Base-by-base conservation (phyloP, 2,797 vertebrate genomes). In the Lepilemur septentrionalis region DNA sequence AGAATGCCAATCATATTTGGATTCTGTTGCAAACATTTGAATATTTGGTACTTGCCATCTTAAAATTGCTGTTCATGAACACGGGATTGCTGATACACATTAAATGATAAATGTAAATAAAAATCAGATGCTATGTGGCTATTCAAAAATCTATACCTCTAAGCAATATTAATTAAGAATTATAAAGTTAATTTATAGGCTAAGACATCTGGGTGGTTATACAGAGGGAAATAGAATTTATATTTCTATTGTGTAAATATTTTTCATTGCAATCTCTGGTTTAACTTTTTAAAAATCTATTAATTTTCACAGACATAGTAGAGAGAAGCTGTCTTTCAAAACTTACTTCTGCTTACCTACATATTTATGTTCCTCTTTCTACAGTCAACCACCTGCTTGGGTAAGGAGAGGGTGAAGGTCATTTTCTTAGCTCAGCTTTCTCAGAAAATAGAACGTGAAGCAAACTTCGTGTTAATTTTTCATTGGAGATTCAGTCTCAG, bases 21-120 rank as follows among this genome's bases (percentile, higher is more conserved):
- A 61, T 89, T 92, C 65, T 72, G 46, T 48, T 43, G 4, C 23
- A 93, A 79, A 76, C 23, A 89, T 96, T 52, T 93, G 46, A 81
- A 76, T 91, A 84, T 89, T 76, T 72, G 78, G 12, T 59, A 78
- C 28, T 46, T 89, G 43, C 11, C 61, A 15, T 73, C 55, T 76
- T 93, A 78, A 94, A 92, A 95, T 13, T 88, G 63, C 50, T 73
- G 13, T n/a, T 94, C 35, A 32, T 70, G 28, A 85, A 84, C 14
- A 91, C 17, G 81, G 48, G 28, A 4, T 94, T 95, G 28, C 61
- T 90, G 41, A 70, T 23, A 79, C 11, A 69, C 69, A 69, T 63
- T 80, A 72, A 93, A 82, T 55, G 46, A 76, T 70, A 96, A 70
- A 70, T 28, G 20, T 73, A 89, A 90, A 80, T 94, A 72, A 84